A percentile compares a stretch with the other conserved stretches of the same genome.
These are phyloP conservation scores for Spongilla lacustris DNA, from an alignment of 37 sponge, comb jelly and placozoan species.

Conservation along the genomic window DNA sequence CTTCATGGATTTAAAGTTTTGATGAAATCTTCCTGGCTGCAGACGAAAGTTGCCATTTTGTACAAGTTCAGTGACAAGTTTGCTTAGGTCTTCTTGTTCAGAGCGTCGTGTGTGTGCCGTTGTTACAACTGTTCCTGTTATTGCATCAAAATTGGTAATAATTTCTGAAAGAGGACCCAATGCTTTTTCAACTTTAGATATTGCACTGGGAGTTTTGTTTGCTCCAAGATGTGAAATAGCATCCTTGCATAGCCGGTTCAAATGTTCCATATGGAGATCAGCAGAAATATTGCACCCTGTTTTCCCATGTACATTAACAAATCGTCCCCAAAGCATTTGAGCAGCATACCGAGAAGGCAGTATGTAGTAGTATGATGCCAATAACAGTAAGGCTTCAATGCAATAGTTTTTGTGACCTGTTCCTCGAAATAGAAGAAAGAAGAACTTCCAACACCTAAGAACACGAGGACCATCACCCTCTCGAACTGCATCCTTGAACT, in stretches of 20 bases:
- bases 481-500: constrained; percentile 10
- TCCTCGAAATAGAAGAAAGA: constrained; percentile 5
- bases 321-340: constrained; percentile 4
- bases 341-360: not conserved
- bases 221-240: not conserved
- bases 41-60: constrained; percentile 13
- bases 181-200: not conserved
- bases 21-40: not conserved
- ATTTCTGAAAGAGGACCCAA: not conserved
- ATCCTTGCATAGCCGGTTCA: not conserved
- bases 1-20: too few species aligned
- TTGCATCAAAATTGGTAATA: too few species aligned
- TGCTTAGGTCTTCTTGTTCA: not conserved
- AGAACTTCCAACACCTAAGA: constrained; percentile 4
- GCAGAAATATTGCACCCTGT: not conserved
- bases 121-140: not conserved
- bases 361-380: not conserved
- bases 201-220: not conserved
- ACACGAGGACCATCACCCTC: constrained; percentile 27
- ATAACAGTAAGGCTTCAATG: not conserved
- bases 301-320: constrained; percentile 27
- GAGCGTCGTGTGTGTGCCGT: not conserved
- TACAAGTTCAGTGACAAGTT: not conserved
- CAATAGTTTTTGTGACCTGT: constrained; percentile 9
- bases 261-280: constrained; percentile 36